phyloP scores from a whole-genome alignment of 2,888 invertebrate species.

The Tipula unca region DNA sequence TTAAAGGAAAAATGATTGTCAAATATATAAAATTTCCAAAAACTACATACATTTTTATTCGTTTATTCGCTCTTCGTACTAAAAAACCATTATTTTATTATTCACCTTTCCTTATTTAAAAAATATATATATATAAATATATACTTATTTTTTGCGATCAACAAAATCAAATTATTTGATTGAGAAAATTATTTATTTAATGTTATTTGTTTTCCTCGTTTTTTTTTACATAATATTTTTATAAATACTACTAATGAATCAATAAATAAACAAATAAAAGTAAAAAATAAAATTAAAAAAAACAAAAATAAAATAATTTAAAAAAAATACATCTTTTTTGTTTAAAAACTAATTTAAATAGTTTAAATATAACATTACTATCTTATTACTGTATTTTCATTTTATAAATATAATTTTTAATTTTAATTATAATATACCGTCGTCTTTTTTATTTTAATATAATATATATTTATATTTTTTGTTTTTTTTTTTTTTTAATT shows the following conservation, averaged over 20 bases:
- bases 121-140: too few relatives aligned
- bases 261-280: neutral
- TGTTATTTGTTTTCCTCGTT: neutral
- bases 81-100: neutral
- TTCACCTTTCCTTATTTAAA: neutral
- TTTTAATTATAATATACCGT: neutral
- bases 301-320: neutral
- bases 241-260: neutral
- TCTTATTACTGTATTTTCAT: slow-evolving; percentile 14
- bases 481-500: neutral
- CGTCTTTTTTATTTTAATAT: neutral
- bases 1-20: neutral
- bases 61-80: neutral
- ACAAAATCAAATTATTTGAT: neutral
- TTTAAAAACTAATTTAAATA: neutral
- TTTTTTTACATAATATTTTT: neutral
- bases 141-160: neutral
- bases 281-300: neutral
- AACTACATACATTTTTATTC: neutral
- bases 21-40: neutral
- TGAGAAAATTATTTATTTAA: neutral
- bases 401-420: slow-evolving; percentile 14
- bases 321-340: neutral
- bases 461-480: neutral
- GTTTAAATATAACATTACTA: neutral